Evolutionary conservation across 1,140 invertebrate species (phyloP).

Genomic region (Drosophila sturtevanti): DNA sequence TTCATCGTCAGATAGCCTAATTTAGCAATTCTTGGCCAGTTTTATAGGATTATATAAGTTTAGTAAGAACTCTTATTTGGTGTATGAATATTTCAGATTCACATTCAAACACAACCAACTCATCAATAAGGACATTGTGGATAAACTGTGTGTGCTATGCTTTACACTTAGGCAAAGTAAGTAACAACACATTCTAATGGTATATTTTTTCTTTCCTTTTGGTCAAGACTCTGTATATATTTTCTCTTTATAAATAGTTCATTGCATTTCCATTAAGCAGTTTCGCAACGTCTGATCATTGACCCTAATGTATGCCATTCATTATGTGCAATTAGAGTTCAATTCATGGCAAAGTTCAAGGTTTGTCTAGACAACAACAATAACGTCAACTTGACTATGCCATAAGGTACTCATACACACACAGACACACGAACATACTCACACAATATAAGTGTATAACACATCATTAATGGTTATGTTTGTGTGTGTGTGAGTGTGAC

Average conservation of each 20-base stretch:
- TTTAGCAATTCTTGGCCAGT: too few species aligned
- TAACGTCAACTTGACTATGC: conserved; percentile 11
- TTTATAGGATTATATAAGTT: too few species aligned
- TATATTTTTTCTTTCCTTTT: neutral
- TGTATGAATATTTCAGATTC: too few species aligned
- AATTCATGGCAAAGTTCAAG: conserved; percentile 63
- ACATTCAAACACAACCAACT: too few species aligned
- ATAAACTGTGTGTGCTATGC: too few species aligned
- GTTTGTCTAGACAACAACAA: conserved; percentile 24
- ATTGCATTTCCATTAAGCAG: conserved; percentile 58
- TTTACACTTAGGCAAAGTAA: too few species aligned
- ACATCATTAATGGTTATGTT: conserved; percentile 58
- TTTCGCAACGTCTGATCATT: conserved; percentile 39
- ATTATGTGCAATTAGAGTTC: conserved; percentile 75
- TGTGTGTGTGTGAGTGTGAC: neutral
- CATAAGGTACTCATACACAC: neutral
- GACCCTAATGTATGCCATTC: conserved; percentile 69
- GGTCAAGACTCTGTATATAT: neutral
- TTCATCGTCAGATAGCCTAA: too few species aligned
- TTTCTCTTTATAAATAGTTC: conserved; percentile 52
- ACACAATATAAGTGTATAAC: conserved; percentile 38
- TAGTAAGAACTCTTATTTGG: too few species aligned
- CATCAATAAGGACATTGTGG: too few species aligned
- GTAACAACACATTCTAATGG: neutral
- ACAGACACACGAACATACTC: neutral